Evolutionary conservation across 2,888 invertebrate species (phyloP), one percentile per base, ranked within the genome.

Genomic region (Venusia cambrica): DNA sequence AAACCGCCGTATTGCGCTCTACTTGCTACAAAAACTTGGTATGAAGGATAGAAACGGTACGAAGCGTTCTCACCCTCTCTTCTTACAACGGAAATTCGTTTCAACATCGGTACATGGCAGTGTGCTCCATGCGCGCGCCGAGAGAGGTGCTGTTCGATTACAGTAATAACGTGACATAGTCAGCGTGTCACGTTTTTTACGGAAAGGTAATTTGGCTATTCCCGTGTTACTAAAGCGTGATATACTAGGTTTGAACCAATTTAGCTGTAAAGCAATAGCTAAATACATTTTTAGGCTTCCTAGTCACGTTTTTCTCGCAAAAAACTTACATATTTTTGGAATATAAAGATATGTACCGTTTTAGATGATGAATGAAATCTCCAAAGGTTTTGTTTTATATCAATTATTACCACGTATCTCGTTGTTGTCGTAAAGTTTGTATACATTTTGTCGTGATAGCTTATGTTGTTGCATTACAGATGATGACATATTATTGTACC

Each of bases 231-330:
- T 19, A 19, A 19, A 7, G n/a, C n/a, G n/a, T n/a, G n/a, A n/a
- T n/a, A n/a, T n/a, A n/a, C n/a, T n/a, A n/a, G n/a, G n/a, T n/a
- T n/a, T 9, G 20, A 20, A 10, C 20, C 20, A 20, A 9, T 20
- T 10, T 20, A 10, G 20, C 9, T 20, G 20, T 20, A 20, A 20
- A 20, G 5, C 5, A 9, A 20, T 20, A 20, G 5, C 10, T 20
- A 4, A 10, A 20, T 20, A 3, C 2, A 10, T 7, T 10, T 20
- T 20, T 20, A 10, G 20, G 20, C 20, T 20, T 4, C 10, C 20
- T 20, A 10, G 20, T 20, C 20, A 20, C 20, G 20, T 9, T 20
- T 20, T 20, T 20, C 20, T 20, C 20, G 20, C 20, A 20, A 20
- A 10, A 10, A 20, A 9, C n/a, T n/a, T 5, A 5, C n/a, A 17